These are phyloP conservation scores for Meandrina meandrites DNA, from an alignment of 92 coral and sea anemone species.

Conservation along the genomic window DNA sequence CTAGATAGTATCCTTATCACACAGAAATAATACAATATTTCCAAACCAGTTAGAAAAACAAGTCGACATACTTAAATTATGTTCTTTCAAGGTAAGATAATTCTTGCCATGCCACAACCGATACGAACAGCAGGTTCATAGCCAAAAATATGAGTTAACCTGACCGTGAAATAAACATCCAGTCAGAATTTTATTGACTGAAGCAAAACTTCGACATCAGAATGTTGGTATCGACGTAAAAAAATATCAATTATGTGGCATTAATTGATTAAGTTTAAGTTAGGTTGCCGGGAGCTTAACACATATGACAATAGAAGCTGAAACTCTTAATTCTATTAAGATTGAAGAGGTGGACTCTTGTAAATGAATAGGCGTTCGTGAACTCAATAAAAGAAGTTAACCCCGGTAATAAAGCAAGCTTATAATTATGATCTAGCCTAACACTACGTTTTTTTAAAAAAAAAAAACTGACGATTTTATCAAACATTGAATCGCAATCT, in stretches of 20 bases:
- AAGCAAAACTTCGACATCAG: not conserved
- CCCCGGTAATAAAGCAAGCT: not conserved
- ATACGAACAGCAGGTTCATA: too few relatives aligned
- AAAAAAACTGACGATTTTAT: not conserved
- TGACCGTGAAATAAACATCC: not conserved
- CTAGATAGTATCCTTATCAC: not conserved
- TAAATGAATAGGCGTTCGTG: not conserved
- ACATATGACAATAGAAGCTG: not conserved
- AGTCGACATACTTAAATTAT: not conserved
- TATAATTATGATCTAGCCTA: not conserved
- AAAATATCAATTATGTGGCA: not conserved
- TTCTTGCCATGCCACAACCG: too few relatives aligned
- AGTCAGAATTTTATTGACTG: not conserved
- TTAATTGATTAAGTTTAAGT: not conserved
- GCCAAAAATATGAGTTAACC: too few relatives aligned
- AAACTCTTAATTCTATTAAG: not conserved
- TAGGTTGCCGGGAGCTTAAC: not conserved
- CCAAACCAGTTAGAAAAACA: not conserved
- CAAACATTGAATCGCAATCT: not conserved
- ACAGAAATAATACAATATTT: not conserved
- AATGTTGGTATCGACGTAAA: too few relatives aligned
- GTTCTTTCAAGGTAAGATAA: too few relatives aligned
- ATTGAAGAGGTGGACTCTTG: not conserved
- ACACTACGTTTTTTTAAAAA: not conserved
- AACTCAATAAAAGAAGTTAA: not conserved